These are phyloP conservation scores for Jordanella pulchra DNA, from an alignment of 2,797 vertebrate genomes.

Conservation along the genomic window DNA sequence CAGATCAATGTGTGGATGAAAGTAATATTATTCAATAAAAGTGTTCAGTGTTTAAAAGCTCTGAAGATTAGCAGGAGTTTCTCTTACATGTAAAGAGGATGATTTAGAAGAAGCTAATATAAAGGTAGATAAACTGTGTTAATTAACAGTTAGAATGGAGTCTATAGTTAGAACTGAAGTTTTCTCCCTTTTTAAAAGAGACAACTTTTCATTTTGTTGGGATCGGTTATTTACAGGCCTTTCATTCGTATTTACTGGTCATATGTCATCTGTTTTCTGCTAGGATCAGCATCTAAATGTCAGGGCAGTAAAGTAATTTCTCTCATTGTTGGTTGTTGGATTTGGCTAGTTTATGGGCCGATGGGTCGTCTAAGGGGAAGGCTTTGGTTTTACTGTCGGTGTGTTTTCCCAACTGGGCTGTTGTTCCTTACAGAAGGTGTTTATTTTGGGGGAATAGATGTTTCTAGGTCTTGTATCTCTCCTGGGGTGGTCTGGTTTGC, in stretches of 20 bases:
- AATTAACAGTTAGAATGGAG: too few relatives aligned
- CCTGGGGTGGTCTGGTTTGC: constrained; percentile 71
- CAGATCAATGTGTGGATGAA: not conserved
- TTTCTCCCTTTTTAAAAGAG: too few relatives aligned
- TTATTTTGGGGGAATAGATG: constrained; percentile 48
- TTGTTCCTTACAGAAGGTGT: constrained; percentile 66
- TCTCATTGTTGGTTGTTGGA: constrained; percentile 30
- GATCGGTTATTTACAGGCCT: not conserved
- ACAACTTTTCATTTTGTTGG: not conserved
- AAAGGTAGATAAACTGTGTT: not conserved
- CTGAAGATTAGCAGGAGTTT: not conserved
- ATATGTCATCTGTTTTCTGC: not conserved
- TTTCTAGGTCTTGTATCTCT: constrained; percentile 67
- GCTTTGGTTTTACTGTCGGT: constrained; percentile 45
- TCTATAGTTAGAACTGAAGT: too few relatives aligned
- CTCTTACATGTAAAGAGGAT: not conserved
- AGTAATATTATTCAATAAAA: not conserved
- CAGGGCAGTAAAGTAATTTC: constrained; percentile 17
- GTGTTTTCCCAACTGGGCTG: constrained; percentile 28
- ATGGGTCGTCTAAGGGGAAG: constrained; percentile 13
- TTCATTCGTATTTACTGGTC: not conserved
- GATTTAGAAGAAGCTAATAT: too few relatives aligned
- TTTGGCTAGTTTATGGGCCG: constrained; percentile 16
- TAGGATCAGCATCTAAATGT: not conserved
- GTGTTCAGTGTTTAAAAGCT: not conserved